These are phyloP conservation scores for Coecobrya sp. DNA, from an alignment of 2,888 invertebrate species.

Conservation along the genomic window DNA sequence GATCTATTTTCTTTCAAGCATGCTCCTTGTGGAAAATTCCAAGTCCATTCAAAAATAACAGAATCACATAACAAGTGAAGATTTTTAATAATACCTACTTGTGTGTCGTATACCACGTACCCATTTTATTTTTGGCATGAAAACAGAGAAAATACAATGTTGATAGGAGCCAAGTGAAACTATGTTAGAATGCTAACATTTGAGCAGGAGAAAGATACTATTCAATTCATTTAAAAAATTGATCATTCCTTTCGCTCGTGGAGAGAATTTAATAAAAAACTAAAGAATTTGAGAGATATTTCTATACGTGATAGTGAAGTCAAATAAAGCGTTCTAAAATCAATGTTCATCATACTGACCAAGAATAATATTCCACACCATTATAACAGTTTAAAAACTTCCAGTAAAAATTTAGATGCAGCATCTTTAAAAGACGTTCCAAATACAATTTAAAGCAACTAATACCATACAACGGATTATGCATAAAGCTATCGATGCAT, in stretches of 20 bases:
- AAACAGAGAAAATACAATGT: no score
- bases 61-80: background rate
- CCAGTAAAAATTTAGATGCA: no score
- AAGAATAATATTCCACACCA: no score
- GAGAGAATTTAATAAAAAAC: background rate
- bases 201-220: background rate
- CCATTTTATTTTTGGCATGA: background rate
- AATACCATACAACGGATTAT: no score
- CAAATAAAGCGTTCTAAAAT: no score
- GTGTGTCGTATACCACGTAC: background rate
- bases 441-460: no score
- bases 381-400: no score
- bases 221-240: background rate
- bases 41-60: conserved; percentile 1
- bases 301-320: background rate
- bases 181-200: no score
- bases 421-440: no score
- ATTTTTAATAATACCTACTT: background rate
- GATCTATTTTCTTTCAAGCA: conserved; percentile 2
- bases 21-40: background rate
- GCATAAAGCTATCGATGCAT: no score
- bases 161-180: no score
- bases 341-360: no score
- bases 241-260: background rate
- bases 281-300: background rate